Evolutionary conservation across 2,888 invertebrate species (phyloP), one percentile per base, ranked within the genome.

Genomic region (Tridacna crocea): DNA sequence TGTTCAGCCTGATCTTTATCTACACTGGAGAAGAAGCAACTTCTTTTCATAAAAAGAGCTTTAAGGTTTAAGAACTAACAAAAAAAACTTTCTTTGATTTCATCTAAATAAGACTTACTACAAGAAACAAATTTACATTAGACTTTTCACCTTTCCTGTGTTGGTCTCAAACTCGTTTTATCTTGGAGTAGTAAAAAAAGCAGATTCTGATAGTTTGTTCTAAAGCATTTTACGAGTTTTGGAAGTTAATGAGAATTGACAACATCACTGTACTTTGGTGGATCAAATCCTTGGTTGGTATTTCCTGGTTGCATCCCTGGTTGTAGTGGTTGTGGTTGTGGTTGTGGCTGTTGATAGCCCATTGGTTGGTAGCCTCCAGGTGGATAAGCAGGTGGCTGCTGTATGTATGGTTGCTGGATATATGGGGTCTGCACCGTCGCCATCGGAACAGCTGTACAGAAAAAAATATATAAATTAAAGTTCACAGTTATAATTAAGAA

Each of bases 181-280:
- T 22, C 1, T 63, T n/a, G 63, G 63, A 10, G 13, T 24, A 22
- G 63, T 36, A 36, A 36, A 36, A 36, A 36, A 2, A 36, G 36
- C 36, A 36, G 36, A n/a, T n/a, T n/a, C n/a, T n/a, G 36, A 36
- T 36, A 36, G 26, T 26, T 27, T 63, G n/a, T 63, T 63, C 26
- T 11, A 26, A 63, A 63, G 24, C 26, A 24, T 27, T 19, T 0
- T 3, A 0, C 60, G 13, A 13, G 17, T 24, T 65, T 13, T 15
- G 65, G 0, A 12, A 17, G 12, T 68, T 47, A 68, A 2, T 68
- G 68, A n/a, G 46, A 8, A 68, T 46, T 46, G 12, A 68, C 68
- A 46, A 68, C 68, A 19, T 68, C 68, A 46, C 19, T 68, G n/a
- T 68, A 68, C 27, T 68, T 68, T 24, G 68, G 68, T 10, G 68